Evolutionary conservation across 2,888 invertebrate species (phyloP).

Genomic region (Tenthredo scrophulariae): DNA sequence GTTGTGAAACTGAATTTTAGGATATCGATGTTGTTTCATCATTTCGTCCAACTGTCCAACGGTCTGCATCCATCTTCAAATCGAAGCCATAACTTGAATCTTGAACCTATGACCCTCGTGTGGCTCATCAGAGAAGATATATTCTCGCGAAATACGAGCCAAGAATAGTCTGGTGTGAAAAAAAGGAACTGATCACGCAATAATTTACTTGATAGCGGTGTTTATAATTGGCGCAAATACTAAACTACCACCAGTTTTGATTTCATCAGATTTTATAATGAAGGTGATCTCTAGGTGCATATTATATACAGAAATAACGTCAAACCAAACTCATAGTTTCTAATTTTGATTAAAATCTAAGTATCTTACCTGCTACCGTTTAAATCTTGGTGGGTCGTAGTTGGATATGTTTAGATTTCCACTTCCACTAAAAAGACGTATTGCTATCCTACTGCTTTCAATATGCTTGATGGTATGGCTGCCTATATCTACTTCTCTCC

Average conservation of each 20-base stretch:
- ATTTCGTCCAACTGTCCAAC: neutral
- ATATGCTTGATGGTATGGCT: neutral
- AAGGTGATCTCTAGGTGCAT: neutral
- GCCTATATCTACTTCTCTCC: neutral
- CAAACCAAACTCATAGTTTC: neutral
- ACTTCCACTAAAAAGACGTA: neutral
- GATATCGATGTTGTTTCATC: slow-evolving; percentile 25
- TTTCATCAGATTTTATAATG: neutral
- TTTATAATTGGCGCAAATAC: neutral
- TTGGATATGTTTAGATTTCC: neutral
- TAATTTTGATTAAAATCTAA: neutral
- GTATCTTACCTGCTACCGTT: neutral
- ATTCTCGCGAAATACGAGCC: neutral
- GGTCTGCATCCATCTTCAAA: neutral
- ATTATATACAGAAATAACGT: neutral
- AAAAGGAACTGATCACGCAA: neutral
- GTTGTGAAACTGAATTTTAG: neutral
- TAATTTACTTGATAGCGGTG: neutral
- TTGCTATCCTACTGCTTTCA: neutral
- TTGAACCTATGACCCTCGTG: slow-evolving; percentile 18
- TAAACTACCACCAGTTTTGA: neutral
- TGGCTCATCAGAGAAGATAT: neutral
- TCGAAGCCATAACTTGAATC: neutral
- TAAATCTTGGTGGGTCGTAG: neutral
- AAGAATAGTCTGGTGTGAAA: neutral